These are phyloP conservation scores for Marisa cornuarietis DNA, from an alignment of 1,140 invertebrate species.

Conservation along the genomic window DNA sequence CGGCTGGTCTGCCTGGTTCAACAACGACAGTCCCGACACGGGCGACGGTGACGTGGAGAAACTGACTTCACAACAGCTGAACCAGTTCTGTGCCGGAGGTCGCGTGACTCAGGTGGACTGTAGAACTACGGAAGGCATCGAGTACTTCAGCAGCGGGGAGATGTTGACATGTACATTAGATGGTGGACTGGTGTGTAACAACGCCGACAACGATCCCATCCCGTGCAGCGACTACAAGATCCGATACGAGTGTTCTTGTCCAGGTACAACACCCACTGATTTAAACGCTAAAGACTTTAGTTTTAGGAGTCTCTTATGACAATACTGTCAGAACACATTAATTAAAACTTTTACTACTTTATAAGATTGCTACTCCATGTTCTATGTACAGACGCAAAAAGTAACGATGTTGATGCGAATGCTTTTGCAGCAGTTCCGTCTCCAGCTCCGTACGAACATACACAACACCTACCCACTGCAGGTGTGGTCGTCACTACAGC, in stretches of 20 bases:
- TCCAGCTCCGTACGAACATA: neutral
- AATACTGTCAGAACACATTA: neutral
- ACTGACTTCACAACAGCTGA: slow-evolving; percentile 31
- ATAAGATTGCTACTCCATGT: neutral
- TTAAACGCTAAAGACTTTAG: too few relatives aligned
- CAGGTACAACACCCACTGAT: too few relatives aligned
- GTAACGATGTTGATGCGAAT: neutral
- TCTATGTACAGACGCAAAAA: neutral
- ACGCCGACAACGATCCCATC: slow-evolving; percentile 42
- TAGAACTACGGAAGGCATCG: slow-evolving; percentile 30
- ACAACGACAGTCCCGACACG: slow-evolving; percentile 30
- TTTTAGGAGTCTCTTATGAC: neutral
- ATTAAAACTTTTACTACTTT: neutral
- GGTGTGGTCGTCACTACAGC: neutral
- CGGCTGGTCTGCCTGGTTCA: slow-evolving; percentile 45
- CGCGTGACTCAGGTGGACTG: slow-evolving; percentile 46
- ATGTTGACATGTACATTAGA: slow-evolving; percentile 41
- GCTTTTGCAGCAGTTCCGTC: neutral
- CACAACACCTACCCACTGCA: neutral
- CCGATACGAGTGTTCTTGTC: slow-evolving; percentile 62
- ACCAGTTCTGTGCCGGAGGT: slow-evolving; percentile 40
- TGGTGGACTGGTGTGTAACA: slow-evolving; percentile 41
- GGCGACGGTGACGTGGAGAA: slow-evolving; percentile 42
- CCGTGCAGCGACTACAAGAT: slow-evolving; percentile 65
- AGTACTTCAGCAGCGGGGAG: slow-evolving; percentile 38